Evolutionary conservation across 92 coral and sea anemone species (phyloP).

Genomic region (Bergia puertoricense): DNA sequence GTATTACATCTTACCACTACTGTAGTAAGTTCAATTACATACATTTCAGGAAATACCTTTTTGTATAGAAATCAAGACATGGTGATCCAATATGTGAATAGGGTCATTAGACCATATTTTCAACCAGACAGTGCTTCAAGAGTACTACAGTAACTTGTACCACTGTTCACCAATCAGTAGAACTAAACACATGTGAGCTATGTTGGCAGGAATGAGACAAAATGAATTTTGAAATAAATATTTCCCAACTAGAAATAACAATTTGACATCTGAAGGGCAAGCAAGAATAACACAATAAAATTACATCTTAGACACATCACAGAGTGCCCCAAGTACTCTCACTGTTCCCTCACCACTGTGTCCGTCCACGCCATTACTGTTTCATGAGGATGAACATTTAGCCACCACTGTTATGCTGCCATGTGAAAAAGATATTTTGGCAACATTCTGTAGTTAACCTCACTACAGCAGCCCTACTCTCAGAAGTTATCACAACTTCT

Average conservation of each 20-base stretch:
- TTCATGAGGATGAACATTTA: background rate
- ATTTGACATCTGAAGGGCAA: background rate
- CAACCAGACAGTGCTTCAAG: background rate
- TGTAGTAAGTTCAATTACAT: too few relatives aligned
- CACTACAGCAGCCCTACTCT: background rate
- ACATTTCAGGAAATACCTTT: too few relatives aligned
- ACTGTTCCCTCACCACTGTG: slow-evolving; percentile 31
- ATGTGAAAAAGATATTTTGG: background rate
- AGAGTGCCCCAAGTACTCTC: slow-evolving; percentile 4
- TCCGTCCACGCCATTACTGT: slow-evolving; percentile 16
- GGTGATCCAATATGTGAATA: background rate
- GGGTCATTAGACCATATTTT: background rate
- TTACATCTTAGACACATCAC: background rate
- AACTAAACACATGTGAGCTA: background rate
- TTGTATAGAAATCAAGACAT: background rate
- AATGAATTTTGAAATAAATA: background rate
- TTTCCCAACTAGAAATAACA: background rate
- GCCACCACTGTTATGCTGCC: slow-evolving; percentile 19
- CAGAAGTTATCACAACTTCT: background rate
- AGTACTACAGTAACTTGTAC: background rate
- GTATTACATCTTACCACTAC: too few relatives aligned
- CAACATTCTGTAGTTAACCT: background rate
- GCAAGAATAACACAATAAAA: background rate
- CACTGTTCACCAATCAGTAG: background rate
- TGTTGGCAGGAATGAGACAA: slow-evolving; percentile 33